Evolutionary conservation across 1,140 invertebrate species (phyloP).

Genomic region (Pseudomyrmex flavicornis): DNA sequence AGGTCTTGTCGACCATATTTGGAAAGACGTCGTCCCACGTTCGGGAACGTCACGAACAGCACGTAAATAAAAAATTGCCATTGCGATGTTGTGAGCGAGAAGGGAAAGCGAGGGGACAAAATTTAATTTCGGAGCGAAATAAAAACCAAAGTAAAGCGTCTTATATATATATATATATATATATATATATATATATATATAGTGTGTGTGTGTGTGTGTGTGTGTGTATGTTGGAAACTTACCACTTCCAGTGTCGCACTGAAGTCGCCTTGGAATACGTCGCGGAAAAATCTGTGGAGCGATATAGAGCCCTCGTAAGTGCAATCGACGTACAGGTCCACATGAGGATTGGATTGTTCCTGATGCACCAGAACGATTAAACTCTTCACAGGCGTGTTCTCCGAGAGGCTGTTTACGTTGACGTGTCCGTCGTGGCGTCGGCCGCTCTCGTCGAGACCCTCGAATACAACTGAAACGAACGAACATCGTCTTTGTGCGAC

Average conservation of each 20-base stretch:
- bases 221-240: slow-evolving; percentile 26
- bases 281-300: slow-evolving; percentile 83
- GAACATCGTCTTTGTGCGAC: not conserved
- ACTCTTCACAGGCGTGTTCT: slow-evolving; percentile 84
- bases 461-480: slow-evolving; percentile 86
- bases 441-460: slow-evolving; percentile 85
- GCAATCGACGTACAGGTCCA: slow-evolving; percentile 87
- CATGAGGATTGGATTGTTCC: slow-evolving; percentile 83
- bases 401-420: slow-evolving; percentile 85
- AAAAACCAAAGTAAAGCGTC: not conserved
- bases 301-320: slow-evolving; percentile 85
- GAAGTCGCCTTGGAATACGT: slow-evolving; percentile 78
- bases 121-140: not conserved
- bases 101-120: not conserved
- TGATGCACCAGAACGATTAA: slow-evolving; percentile 86
- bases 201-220: too few relatives aligned
- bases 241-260: slow-evolving; percentile 76
- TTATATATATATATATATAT: not conserved
- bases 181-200: too few relatives aligned
- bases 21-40: slow-evolving; percentile 81
- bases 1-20: slow-evolving; percentile 78
- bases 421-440: slow-evolving; percentile 83
- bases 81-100: not conserved
- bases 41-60: slow-evolving; percentile 64
- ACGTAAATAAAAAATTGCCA: slow-evolving; percentile 53